Percentiles rank a stretch among this genome's conserved stretches.
Evolutionary conservation across 2,113 vertebrate genomes (phyloP).

Genomic region (Actenoides lindsayi): DNA sequence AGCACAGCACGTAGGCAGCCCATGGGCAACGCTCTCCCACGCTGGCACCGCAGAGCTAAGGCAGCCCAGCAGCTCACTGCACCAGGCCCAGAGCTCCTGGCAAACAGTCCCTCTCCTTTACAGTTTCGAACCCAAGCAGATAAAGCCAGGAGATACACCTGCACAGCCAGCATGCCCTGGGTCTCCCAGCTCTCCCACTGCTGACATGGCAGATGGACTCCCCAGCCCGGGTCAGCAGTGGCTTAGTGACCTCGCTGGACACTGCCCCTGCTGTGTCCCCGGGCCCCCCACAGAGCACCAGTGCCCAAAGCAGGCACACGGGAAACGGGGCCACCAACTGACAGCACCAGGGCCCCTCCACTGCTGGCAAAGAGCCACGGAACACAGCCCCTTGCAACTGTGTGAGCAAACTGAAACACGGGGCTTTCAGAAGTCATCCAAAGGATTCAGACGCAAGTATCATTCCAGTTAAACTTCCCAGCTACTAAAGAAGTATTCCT

Average conservation of each 20-base stretch:
- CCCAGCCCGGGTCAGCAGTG: neutral
- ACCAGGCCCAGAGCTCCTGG: neutral
- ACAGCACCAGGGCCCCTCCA: neutral
- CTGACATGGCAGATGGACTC: neutral
- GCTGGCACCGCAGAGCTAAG: neutral
- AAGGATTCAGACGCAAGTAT: neutral
- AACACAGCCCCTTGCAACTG: neutral
- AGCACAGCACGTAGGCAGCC: too few species aligned
- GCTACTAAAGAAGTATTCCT: neutral
- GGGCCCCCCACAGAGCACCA: accelerated
- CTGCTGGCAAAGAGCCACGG: neutral
- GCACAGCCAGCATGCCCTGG: neutral
- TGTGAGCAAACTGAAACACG: too few species aligned
- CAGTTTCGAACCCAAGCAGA: neutral
- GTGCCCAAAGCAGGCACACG: too few species aligned
- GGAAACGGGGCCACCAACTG: neutral
- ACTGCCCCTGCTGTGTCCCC: neutral
- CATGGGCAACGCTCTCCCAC: too few species aligned
- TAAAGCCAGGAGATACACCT: neutral
- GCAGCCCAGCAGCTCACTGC: too few species aligned
- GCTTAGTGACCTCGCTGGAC: too few species aligned
- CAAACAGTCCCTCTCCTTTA: accelerated
- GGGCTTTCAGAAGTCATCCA: neutral
- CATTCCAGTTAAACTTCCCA: neutral
- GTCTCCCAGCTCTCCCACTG: neutral